Base-by-base conservation (phyloP, 1,140 invertebrate species). In the Drosophila cardini region DNA sequence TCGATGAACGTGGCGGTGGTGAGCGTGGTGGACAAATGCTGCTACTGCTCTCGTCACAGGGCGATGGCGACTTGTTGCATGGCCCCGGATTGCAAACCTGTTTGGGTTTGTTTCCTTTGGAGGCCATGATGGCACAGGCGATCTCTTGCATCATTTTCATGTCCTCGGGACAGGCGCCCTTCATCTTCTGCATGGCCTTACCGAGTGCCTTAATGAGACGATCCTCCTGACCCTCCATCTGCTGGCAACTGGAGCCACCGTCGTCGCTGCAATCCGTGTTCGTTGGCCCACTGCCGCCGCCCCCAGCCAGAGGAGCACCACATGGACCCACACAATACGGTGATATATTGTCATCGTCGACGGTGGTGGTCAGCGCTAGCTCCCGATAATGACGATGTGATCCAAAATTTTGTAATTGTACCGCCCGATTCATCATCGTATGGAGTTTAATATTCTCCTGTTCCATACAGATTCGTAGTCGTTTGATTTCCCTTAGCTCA, bases 391-490 rank as follows among this genome's bases (percentile, higher is more conserved):
- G 84, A 0, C 90, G 87, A 21, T 67, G 76, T 0, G 90, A 89
- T 4, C 87, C 87, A 18, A 78, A 90, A 56, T 91, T 91, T 64
- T 91, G 90, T 56, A 91, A 53, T 48, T 83, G 50, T 13, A 91
- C 76, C 0, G 90, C 90, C 5, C 78, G 78, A 10, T 77, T 86
- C 56, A 91, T 87, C 71, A 91, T 89, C 0, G 68, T 76, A 16
- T 83, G 82, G 15, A 91, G 60, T 57, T 91, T 91, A 11, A 90
- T 77, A 34, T 90, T 87, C 73, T 91, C 90, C 60, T 91, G 87
- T 15, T 91, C 90, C 84, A 91, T 90, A 42, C 90, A 91, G 16
- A 86, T 76, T 2, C 84, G 63, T 42, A 91, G n/a, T 2, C 74
- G 69, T n/a, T 81, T 83, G 21, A 91, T 91, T 4, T 91, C 87